Base-by-base conservation (phyloP, 2,797 vertebrate genomes). In the Helostoma temminkii region DNA sequence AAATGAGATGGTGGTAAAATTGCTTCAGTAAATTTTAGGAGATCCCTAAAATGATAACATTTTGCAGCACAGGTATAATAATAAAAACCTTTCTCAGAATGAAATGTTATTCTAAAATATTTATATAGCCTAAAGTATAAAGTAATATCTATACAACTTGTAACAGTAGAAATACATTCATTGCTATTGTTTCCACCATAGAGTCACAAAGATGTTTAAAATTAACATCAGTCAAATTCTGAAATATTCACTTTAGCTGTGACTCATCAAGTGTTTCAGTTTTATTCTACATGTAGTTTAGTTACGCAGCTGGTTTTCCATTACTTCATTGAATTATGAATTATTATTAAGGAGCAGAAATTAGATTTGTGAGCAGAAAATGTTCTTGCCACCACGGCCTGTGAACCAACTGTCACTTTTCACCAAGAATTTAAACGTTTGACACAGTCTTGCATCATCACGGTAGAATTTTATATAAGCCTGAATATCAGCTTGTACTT, bases 241-340 rank as follows among this genome's bases (percentile, higher is more conserved):
- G 42, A 66, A 68, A 55, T 76, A 71, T 56, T 76, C 48, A 66
- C 26, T 28, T 53, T 25, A 4, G 15, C 63, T 57, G 42, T 62
- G 66, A 82, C 74, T 75, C 71, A 75, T 73, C 39, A 43, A 49
- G 60, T 64, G 53, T 75, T 54, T 59, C 28, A 42, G 7, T 58
- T 55, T 53, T 37, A 59, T 52, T 54, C 6, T n/a, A 60, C 58
- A 53, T 46, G 42, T 14, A 14, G 14, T 26, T 39, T 16, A 55
- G 24, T 65, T 67, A 22, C 45, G 74, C 60, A 19, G 50, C 63
- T 39, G 61, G 39, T 54, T 67, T 57, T 65, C 41, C 34, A 39
- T 73, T 37, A 49, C n/a, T 53, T 43, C 18, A n/a, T 72, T 74
- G 52, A 46, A 2, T 59, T 36, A 62, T 36, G n/a, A n/a, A n/a